These are phyloP conservation scores for Caracal caracal DNA, from an alignment of 2,113 vertebrate genomes.

Conservation along the genomic window DNA sequence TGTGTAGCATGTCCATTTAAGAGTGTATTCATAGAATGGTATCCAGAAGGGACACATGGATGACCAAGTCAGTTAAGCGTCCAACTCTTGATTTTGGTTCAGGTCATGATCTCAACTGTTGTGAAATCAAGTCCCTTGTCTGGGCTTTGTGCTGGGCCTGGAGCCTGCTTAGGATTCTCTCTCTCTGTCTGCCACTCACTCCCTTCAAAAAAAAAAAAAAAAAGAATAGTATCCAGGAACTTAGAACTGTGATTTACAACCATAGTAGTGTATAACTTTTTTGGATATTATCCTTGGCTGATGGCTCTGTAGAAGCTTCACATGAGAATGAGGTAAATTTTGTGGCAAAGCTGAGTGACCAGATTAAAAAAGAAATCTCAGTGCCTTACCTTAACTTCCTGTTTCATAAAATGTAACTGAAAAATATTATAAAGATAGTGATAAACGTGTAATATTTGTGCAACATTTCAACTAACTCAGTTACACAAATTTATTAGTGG, in stretches of 20 bases:
- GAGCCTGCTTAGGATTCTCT: too few species aligned
- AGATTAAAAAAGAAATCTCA: conserved; percentile 43
- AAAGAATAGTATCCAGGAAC: conserved; percentile 47
- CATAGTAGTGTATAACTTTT: conserved; percentile 16
- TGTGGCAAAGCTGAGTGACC: conserved; percentile 51
- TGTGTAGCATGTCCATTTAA: background rate
- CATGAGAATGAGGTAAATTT: conserved; percentile 53
- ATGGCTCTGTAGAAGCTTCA: conserved; percentile 46
- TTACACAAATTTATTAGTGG: conserved; percentile 59
- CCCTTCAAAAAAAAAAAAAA: too few species aligned
- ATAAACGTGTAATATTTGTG: conserved; percentile 62
- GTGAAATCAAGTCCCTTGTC: too few species aligned
- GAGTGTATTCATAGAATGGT: conserved; percentile 39
- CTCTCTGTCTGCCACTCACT: too few species aligned
- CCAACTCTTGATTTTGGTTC: too few species aligned
- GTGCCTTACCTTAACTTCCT: conserved; percentile 66
- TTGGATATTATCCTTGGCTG: conserved; percentile 60
- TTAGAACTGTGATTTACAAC: conserved; percentile 45
- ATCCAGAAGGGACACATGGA: too few species aligned
- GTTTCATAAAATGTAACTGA: conserved; percentile 72
- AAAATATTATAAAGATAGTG: conserved; percentile 56
- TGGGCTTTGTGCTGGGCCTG: too few species aligned
- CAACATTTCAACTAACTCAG: conserved; percentile 70
- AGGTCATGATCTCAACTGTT: too few species aligned
- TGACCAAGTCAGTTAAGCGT: too few species aligned